Base-by-base conservation (phyloP, 2,113 vertebrate species). In the Coreoperca whiteheadi region DNA sequence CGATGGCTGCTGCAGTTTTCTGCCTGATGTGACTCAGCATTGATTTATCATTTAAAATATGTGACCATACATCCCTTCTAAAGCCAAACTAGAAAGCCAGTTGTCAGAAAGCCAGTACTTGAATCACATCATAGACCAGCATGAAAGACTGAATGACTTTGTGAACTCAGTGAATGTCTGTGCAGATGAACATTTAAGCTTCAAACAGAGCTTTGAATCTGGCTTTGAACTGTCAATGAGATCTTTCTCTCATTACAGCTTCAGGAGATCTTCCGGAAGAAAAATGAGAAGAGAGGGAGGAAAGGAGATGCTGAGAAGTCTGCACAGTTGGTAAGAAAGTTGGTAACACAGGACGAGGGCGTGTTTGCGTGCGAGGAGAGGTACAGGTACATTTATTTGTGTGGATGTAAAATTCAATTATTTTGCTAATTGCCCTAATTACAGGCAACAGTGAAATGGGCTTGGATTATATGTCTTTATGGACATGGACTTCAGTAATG, bases 251-350 rank as follows among this genome's bases (percentile, higher is more conserved):
- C 25, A 18, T 87, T 74, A n/a, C 85, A 99, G 98, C 95, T 99
- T 67, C 98, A 99, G 92, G 98, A 99, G 81, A 99, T 99, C 92
- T 99, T 99, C 93, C 94, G 98, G 78, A 99, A 99, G 94, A 99
- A 99, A 94, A 99, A 99, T 57, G 98, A 99, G 91, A 99, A 98
- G 88, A 97, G 94, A 93, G 96, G 97, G 88, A 95, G 96, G 84
- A 99, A 95, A 95, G 98, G 98, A 88, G 96, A 99, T 92, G 97
- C 96, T 79, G 97, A 99, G 81, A 99, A 99, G 84, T 97, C 97
- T 32, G 97, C 97, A 34, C 94, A 97, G 96, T 94, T 99, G 97
- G 98, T 99, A 96, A 97, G 96, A 77, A 66, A 59, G 32, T 34
- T 46, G 41, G 53, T 41, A 18, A 74, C 46, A 0, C 8, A 57